Base-by-base conservation (phyloP, 2,888 invertebrate species). In the Spisula solida region DNA sequence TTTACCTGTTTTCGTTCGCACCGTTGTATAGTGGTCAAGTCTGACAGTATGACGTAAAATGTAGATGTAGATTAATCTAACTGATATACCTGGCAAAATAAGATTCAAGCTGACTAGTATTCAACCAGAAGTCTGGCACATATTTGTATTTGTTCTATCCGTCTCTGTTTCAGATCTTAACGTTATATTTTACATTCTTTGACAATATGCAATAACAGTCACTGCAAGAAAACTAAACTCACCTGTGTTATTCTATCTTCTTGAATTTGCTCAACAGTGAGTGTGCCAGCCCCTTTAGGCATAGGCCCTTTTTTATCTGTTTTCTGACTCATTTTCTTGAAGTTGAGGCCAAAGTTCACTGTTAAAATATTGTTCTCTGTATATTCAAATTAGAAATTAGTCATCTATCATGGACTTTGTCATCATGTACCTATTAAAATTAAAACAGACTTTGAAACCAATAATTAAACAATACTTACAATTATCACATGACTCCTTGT, bases 231-330 rank as follows among this genome's bases (percentile, higher is more conserved):
- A 60, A 60, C n/a, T 25, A 60, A 2, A 25, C 56, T 70, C 90
- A 96, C 96, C 95, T 96, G 98, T 93, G 99, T 99, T 94, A 99
- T 98, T 96, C 98, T 97, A 96, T 99, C 99, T 0, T 98, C 97
- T 97, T 98, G 98, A 86, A 99, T 98, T 97, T 99, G 99, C 90
- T 98, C 98, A 48, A 99, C 98, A 0, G 99, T 99, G 14, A 96
- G 95, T n/a, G 96, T 81, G 14, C 90, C 89, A 66, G 83, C 82
- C 55, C 91, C 88, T 86, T 90, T 91, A 34, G 90, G 70, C 20
- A 31, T 48, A 75, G 66, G 31, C 16, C 20, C 48, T 80, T 83
- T 84, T 66, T 87, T 56, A 41, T 48, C 48, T 5, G 56, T 31
- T 51, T 75, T 81, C 56, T 87, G 70, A 82, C 87, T 87, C 87